Evolutionary conservation across 2,797 vertebrate species (phyloP).

Genomic region (Garrulus glandarius): DNA sequence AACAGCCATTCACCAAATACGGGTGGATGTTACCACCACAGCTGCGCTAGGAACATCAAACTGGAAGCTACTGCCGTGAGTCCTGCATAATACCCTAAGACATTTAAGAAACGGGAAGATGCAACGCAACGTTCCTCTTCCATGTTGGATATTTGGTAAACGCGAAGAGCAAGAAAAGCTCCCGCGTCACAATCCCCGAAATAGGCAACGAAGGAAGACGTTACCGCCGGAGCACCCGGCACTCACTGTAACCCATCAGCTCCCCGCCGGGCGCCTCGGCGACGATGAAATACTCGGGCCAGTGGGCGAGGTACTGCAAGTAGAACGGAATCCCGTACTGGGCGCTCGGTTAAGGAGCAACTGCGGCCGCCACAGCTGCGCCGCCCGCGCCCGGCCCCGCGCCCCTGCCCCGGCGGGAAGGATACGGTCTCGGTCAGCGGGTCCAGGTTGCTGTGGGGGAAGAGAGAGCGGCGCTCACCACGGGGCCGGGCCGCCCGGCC

Average conservation of each 20-base stretch:
- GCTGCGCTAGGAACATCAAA: background rate
- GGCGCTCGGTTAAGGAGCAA: background rate
- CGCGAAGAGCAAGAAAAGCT: background rate
- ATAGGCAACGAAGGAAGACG: background rate
- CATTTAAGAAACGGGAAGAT: background rate
- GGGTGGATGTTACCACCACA: background rate
- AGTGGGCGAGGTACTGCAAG: conserved; percentile 95
- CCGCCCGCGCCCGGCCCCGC: background rate
- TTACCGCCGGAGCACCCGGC: background rate
- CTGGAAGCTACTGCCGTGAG: background rate
- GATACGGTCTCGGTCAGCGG: conserved; percentile 11
- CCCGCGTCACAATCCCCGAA: background rate
- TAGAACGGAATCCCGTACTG: conserved; percentile 97
- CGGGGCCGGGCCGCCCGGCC: background rate
- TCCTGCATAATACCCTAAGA: background rate
- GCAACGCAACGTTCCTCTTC: background rate
- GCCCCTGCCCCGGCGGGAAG: background rate
- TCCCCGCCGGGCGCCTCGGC: conserved; percentile 94
- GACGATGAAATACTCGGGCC: conserved; percentile 97
- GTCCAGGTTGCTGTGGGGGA: background rate
- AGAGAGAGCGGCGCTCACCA: background rate
- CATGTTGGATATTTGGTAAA: background rate
- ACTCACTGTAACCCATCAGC: conserved; percentile 93
- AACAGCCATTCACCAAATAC: background rate
- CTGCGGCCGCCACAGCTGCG: background rate